These are phyloP conservation scores for Panthera tigris DNA, from an alignment of 2,113 vertebrate species.

Conservation along the genomic window DNA sequence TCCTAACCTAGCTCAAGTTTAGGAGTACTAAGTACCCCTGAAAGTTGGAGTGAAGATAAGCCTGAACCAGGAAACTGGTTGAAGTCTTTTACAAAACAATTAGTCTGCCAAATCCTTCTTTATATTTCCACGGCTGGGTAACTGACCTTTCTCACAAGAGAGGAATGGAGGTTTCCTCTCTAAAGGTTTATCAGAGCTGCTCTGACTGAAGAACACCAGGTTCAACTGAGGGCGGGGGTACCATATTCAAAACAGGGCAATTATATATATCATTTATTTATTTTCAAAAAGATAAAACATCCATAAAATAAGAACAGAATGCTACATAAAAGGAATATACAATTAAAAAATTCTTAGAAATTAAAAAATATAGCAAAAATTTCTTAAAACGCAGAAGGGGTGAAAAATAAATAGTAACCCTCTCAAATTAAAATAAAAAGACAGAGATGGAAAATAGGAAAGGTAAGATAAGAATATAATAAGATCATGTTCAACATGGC, in stretches of 20 bases:
- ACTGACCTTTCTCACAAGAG: neutral
- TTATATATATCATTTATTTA: neutral
- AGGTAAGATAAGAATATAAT: neutral
- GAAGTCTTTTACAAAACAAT: neutral
- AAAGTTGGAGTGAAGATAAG: neutral
- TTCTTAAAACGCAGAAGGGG: neutral
- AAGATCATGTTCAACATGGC: neutral
- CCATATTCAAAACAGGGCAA: neutral
- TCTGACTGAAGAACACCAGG: neutral
- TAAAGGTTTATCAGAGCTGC: neutral
- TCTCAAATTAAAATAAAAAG: slow-evolving; percentile 50
- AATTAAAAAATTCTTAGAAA: slow-evolving; percentile 3
- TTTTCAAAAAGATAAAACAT: neutral
- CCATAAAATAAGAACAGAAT: neutral
- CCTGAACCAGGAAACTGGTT: neutral
- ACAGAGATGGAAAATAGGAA: neutral
- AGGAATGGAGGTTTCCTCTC: neutral
- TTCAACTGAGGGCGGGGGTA: neutral
- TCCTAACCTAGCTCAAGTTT: neutral
- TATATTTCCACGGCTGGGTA: neutral
- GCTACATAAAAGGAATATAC: neutral
- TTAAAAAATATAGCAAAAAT: slow-evolving; percentile 24
- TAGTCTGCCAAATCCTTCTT: neutral
- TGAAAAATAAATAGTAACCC: slow-evolving; percentile 19
- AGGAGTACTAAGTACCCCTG: neutral